These are phyloP conservation scores for Lutraria rhynchaena DNA, from an alignment of 1,140 invertebrate species.

Conservation along the genomic window DNA sequence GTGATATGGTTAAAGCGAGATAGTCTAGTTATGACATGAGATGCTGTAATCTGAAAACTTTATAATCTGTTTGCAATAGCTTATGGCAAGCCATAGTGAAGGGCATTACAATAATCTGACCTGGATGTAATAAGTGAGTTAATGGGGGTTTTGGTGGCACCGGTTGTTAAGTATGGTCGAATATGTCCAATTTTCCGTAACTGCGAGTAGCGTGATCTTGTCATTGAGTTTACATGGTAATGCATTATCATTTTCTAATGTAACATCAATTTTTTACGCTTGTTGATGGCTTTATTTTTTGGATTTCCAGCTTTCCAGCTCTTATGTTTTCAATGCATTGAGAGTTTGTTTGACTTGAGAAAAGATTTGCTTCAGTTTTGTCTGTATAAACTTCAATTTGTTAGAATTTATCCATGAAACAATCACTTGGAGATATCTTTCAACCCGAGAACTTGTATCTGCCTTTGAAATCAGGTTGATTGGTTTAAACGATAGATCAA, in stretches of 20 bases:
- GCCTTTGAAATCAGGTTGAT: background rate
- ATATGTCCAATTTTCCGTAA: conserved; percentile 14
- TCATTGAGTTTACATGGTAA: no score
- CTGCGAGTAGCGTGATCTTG: conserved; percentile 5
- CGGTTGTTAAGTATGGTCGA: background rate
- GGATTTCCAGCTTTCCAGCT: background rate
- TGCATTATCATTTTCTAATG: no score
- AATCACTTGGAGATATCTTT: conserved; percentile 20
- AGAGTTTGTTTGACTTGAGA: conserved; percentile 10
- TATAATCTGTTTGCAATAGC: no score
- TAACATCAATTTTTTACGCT: conserved; percentile 2
- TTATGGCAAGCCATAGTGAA: background rate
- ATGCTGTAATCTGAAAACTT: no score
- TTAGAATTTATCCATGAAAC: conserved; percentile 20
- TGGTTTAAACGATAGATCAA: conserved; percentile 33
- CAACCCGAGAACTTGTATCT: background rate
- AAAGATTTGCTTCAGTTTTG: conserved; percentile 26
- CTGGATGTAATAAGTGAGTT: conserved; percentile 15
- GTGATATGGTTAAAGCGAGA: conserved; percentile 8
- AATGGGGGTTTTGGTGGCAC: conserved; percentile 10
- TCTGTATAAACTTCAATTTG: conserved; percentile 19
- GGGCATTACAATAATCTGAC: conserved; percentile 3
- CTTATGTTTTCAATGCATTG: background rate
- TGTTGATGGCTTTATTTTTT: conserved; percentile 7
- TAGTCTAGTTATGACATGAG: no score